Conservation (phyloP, 2,797 vertebrate species). For the Lindbergichthys nudifrons region DNA sequence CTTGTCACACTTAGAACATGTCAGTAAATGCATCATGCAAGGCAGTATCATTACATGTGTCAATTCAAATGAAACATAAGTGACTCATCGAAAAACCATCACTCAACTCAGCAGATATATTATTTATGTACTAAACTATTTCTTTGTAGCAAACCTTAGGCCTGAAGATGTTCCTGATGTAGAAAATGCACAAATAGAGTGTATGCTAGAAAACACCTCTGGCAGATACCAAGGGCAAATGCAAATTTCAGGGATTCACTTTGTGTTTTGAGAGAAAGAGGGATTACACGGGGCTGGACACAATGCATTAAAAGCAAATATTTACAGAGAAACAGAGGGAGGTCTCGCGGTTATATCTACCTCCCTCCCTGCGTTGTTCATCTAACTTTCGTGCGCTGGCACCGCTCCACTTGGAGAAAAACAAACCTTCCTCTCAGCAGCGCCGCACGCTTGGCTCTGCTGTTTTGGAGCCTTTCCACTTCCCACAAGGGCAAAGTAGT, state of each 20-base stretch:
- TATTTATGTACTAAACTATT: background rate
- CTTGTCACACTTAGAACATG: conserved; percentile 19
- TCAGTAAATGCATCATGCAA: conserved; percentile 12
- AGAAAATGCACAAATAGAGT: conserved; percentile 16
- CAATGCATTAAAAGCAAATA: conserved; percentile 47
- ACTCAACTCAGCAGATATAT: conserved; percentile 8
- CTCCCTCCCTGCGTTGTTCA: conserved; percentile 25
- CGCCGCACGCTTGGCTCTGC: conserved; percentile 50
- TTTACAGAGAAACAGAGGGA: conserved; percentile 13
- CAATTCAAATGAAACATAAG: background rate
- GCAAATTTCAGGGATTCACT: conserved; percentile 25
- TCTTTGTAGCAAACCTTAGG: background rate
- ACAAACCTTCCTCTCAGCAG: conserved; percentile 38
- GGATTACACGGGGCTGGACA: conserved; percentile 30
- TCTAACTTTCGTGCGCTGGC: conserved; percentile 53
- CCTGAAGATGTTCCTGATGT: background rate
- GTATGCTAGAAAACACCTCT: conserved; percentile 3
- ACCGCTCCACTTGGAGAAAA: conserved; percentile 51
- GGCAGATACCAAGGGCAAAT: conserved; percentile 32
- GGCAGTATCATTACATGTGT: background rate
- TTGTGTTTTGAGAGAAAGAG: conserved; percentile 32
- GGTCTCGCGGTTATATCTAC: conserved; percentile 27
- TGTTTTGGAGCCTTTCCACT: conserved; percentile 56
- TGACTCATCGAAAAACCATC: background rate
- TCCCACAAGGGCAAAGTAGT: conserved; percentile 61